Evolutionary conservation across 2,113 vertebrate species (phyloP), one percentile per base, ranked within the genome.

Genomic region (Dascyllus trimaculatus): DNA sequence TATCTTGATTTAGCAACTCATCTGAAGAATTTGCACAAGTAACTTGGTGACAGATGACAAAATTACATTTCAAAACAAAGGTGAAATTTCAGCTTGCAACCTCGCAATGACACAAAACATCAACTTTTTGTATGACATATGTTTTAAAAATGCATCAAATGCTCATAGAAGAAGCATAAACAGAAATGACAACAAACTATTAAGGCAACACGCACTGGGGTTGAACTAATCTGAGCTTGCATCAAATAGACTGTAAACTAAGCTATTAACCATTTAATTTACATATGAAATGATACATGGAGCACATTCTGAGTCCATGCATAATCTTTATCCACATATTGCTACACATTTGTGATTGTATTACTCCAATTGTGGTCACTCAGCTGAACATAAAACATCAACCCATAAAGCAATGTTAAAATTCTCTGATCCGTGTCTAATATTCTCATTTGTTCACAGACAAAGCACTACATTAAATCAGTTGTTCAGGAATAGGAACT

Each of bases 371-470:
- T 40, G 46, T 69, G 43, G 24, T 81, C n/a, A 81, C 69, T 77
- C 21, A 71, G 24, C 26, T 57, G 11, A 52, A 68, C 49, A 87
- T 60, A 58, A 82, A 76, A 64, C n/a, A 79, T 25, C 11, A 58
- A 24, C 52, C 43, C 21, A 59, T 68, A 84, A 72, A 79, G 54
- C 32, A 78, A 68, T 78, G 59, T 64, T 53, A 7, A 74, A 80
- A 84, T 63, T 78, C 73, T 59, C 22, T 85, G 75, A 91, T 56
- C 84, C 80, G 62, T 83, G 51, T 80, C 64, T 89, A 90, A 91
- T 72, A 77, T 69, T 45, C 67, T 67, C 24, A 82, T 75, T 84
- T 84, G 54, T 75, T 65, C 48, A 71, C 19, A 32, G n/a, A 87
- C 73, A 89, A 71, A 78, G 10, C 66, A 52, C 19, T 10, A 54